Percentiles rank a stretch among this genome's conserved stretches.
Conservation (phyloP, 2,888 invertebrate genomes). For the Cancer borealis region DNA sequence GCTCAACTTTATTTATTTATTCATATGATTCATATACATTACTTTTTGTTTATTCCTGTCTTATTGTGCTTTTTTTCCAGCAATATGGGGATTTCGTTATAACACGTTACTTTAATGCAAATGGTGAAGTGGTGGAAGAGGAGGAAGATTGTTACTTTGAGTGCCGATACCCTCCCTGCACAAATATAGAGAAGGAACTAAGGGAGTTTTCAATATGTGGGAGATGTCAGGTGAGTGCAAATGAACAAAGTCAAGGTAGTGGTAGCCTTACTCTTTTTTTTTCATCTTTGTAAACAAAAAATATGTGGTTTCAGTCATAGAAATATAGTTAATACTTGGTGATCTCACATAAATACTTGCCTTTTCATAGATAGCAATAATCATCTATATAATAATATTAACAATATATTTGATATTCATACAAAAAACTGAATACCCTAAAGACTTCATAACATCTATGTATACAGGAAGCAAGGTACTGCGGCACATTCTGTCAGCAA, state of each 20-base stretch:
- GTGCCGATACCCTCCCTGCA: conserved; percentile 82
- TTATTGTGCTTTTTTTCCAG: conserved; percentile 78
- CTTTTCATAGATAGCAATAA: too few species aligned
- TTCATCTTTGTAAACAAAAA: not conserved
- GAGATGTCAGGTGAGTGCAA: conserved; percentile 80
- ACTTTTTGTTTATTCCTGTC: not conserved
- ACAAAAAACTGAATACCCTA: not conserved
- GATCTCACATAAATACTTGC: too few species aligned
- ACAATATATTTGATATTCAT: not conserved
- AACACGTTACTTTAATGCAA: conserved; percentile 80
- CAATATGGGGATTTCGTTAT: conserved; percentile 80
- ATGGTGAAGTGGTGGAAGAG: conserved; percentile 80
- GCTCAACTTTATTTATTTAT: not conserved
- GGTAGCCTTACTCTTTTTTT: not conserved
- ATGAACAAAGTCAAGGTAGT: not conserved
- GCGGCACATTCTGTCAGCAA: conserved; percentile 81
- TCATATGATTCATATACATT: not conserved
- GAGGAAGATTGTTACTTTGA: conserved; percentile 81
- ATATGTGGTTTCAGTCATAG: not conserved
- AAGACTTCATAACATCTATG: conserved; percentile 7
- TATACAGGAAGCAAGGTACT: conserved; percentile 81
- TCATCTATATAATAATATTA: not conserved
- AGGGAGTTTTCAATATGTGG: conserved; percentile 82
- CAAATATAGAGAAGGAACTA: conserved; percentile 81
- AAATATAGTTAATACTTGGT: too few species aligned